Conservation (phyloP, 2,797 vertebrate species). For the Mus caroli region DNA sequence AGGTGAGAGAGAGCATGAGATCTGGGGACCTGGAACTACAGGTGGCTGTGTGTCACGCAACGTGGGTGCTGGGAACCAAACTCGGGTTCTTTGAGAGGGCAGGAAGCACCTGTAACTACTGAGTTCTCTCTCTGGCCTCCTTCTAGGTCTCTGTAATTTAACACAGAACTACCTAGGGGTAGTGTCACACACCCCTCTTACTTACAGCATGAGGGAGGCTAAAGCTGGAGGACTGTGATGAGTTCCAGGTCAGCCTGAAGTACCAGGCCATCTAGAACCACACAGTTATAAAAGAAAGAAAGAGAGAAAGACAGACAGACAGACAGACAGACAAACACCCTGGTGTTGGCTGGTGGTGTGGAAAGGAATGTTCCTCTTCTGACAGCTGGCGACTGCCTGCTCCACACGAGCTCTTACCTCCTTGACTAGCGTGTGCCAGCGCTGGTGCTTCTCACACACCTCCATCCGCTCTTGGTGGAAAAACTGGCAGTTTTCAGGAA, state of each 20-base stretch:
- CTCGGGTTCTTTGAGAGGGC: not conserved
- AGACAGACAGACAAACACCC: too few species aligned
- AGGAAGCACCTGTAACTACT: not conserved
- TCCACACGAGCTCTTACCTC: slow-evolving; percentile 90
- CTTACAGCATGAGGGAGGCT: not conserved
- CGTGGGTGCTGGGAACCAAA: not conserved
- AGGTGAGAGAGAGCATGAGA: not conserved
- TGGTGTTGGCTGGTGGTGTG: not conserved
- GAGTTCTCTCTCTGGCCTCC: not conserved
- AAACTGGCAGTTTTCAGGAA: slow-evolving; percentile 97
- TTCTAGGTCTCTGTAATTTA: not conserved
- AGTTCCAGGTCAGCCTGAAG: not conserved
- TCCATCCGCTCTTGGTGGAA: slow-evolving; percentile 97
- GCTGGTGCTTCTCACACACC: slow-evolving; percentile 95
- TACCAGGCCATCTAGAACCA: not conserved
- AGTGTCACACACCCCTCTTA: not conserved
- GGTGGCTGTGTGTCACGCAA: not conserved
- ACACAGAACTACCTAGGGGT: not conserved
- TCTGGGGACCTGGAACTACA: not conserved
- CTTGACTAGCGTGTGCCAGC: slow-evolving; percentile 96
- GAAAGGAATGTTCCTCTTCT: not conserved
- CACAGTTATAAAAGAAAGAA: not conserved
- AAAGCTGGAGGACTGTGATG: not conserved
- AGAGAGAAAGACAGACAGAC: too few species aligned
- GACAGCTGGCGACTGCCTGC: too few species aligned